These are phyloP conservation scores for Chromis chromis DNA, from an alignment of 2,797 vertebrate species.

Conservation along the genomic window DNA sequence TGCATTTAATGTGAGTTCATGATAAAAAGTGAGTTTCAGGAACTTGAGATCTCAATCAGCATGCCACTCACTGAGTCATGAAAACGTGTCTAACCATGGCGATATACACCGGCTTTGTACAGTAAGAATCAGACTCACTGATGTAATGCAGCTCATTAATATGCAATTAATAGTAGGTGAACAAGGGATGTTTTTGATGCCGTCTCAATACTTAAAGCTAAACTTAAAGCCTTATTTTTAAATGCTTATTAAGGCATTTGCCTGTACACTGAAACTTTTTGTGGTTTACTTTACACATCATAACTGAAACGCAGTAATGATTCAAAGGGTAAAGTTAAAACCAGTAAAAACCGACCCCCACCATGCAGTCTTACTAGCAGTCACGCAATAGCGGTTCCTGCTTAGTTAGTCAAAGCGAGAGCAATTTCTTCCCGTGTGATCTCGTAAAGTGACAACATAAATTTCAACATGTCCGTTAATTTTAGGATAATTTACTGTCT, in stretches of 20 bases:
- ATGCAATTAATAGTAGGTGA: not conserved
- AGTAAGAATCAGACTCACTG: not conserved
- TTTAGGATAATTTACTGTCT: not conserved
- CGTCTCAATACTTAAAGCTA: not conserved
- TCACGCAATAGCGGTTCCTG: not conserved
- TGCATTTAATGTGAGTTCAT: not conserved
- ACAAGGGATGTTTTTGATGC: not conserved
- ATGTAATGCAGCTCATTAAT: not conserved
- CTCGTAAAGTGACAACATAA: not conserved
- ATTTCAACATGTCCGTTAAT: not conserved
- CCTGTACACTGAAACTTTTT: not conserved
- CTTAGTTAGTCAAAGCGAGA: not conserved
- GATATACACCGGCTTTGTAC: not conserved
- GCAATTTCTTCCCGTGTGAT: not conserved
- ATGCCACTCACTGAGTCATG: conserved; percentile 1
- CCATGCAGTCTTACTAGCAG: not conserved
- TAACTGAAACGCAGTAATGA: not conserved
- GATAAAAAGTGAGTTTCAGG: not conserved
- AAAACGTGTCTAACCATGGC: not conserved
- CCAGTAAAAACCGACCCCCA: too few relatives aligned
- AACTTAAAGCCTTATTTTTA: not conserved
- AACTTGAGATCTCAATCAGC: not conserved
- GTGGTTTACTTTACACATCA: not conserved
- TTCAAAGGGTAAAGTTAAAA: too few relatives aligned
- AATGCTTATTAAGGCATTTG: not conserved